Percentiles rank a stretch among this genome's conserved stretches.
Evolutionary conservation across 2,797 vertebrate species (phyloP).

Genomic region (Mus spretus): DNA sequence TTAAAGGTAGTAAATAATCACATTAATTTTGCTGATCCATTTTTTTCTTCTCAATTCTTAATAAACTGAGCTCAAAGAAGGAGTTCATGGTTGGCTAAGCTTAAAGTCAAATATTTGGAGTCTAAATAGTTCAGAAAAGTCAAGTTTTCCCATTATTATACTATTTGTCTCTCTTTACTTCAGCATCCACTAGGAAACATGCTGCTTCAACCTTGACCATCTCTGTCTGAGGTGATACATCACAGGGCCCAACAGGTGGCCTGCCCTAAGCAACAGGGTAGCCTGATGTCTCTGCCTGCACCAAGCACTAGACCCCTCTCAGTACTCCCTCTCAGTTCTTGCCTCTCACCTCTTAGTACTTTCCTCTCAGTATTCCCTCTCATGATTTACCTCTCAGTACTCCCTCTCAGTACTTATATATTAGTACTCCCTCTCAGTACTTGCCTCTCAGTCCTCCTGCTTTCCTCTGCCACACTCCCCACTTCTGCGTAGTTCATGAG

Average conservation of each 20-base stretch:
- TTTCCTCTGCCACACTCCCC: background rate
- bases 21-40: background rate
- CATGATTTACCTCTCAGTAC: too few species aligned
- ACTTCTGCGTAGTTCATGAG: rapidly evolving
- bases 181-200: background rate
- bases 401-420: too few species aligned
- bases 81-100: background rate
- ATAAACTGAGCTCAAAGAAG: conserved; percentile 34
- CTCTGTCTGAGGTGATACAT: background rate
- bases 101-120: background rate
- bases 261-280: too few species aligned
- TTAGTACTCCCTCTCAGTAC: too few species aligned
- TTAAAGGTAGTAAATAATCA: conserved; percentile 52
- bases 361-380: background rate
- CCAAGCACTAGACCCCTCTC: background rate
- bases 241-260: background rate
- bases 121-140: background rate
- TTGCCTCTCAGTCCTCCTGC: background rate
- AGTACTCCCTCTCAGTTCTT: background rate
- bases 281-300: background rate
- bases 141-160: conserved; percentile 7
- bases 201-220: background rate
- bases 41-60: background rate
- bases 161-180: background rate
- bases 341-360: background rate